Evolutionary conservation across 2,797 vertebrate genomes (phyloP).

Genomic region (Hypotaenidia philippensis): DNA sequence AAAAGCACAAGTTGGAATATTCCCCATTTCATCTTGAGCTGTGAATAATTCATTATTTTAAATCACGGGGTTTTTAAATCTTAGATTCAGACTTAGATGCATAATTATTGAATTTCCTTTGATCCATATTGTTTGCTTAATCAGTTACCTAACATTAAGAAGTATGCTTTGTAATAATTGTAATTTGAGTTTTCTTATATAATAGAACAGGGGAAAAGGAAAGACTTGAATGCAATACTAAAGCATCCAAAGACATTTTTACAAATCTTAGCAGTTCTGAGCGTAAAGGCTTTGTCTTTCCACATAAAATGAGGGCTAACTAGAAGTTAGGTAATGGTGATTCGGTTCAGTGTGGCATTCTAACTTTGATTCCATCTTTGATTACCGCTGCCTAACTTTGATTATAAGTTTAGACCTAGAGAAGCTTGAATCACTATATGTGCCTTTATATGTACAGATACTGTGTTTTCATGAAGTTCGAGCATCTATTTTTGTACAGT

Average conservation of each 20-base stretch:
- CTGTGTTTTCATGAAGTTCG: not conserved
- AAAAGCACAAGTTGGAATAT: slow-evolving; percentile 65
- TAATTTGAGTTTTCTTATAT: not conserved
- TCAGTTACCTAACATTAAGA: slow-evolving; percentile 44
- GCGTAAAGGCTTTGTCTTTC: not conserved
- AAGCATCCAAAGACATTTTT: not conserved
- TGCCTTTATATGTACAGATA: not conserved
- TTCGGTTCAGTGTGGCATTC: not conserved
- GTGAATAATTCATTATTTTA: slow-evolving; percentile 75
- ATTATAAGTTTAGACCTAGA: not conserved
- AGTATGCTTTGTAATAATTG: not conserved
- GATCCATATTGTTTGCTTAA: slow-evolving; percentile 63
- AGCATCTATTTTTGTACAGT: not conserved
- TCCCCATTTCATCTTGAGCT: slow-evolving; percentile 54
- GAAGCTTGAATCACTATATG: not conserved
- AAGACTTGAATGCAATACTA: not conserved
- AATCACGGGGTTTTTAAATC: slow-evolving; percentile 30
- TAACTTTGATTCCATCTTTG: not conserved
- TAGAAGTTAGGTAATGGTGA: not conserved
- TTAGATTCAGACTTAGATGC: slow-evolving; percentile 50
- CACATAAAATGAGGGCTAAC: not conserved
- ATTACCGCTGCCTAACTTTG: not conserved
- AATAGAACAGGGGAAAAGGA: not conserved
- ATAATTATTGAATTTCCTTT: slow-evolving; percentile 71
- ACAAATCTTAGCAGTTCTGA: not conserved